Conservation (phyloP, 1,140 invertebrate genomes). For the Tachypleus tridentatus region DNA sequence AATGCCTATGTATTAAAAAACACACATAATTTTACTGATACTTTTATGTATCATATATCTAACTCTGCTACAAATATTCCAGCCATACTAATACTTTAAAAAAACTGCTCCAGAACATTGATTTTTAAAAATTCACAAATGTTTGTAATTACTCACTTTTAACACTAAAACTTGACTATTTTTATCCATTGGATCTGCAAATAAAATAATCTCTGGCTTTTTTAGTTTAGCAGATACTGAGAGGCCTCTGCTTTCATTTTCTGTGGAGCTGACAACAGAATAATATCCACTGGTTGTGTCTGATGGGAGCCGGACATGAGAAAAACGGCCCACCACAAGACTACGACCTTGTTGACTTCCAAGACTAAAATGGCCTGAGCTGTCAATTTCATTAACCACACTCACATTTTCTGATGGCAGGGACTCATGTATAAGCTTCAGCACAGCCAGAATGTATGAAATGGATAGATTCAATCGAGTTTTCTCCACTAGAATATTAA, state of each 20-base stretch:
- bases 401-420: slow-evolving; percentile 40
- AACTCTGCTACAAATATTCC: too few species aligned
- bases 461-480: slow-evolving; percentile 57
- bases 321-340: too few species aligned
- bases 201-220: slow-evolving; percentile 64
- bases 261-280: slow-evolving; percentile 35
- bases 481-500: slow-evolving; percentile 56
- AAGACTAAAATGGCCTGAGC: not conserved
- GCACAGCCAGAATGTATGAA: slow-evolving; percentile 53
- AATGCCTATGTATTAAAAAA: too few species aligned
- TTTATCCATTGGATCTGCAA: slow-evolving; percentile 51
- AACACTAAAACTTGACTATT: slow-evolving; percentile 58
- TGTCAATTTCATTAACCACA: not conserved
- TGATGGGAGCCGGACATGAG: slow-evolving; percentile 26
- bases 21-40: too few species aligned
- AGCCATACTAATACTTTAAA: too few species aligned
- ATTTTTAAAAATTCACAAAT: too few species aligned
- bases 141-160: slow-evolving; percentile 27
- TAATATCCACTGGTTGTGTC: slow-evolving; percentile 47
- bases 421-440: slow-evolving; percentile 51
- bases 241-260: slow-evolving; percentile 37
- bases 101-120: too few species aligned
- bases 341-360: not conserved
- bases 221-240: slow-evolving; percentile 56
- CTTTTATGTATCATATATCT: too few species aligned